Percentiles rank a stretch among this genome's conserved stretches.
These are phyloP conservation scores for Empis livida DNA, from an alignment of 2,888 invertebrate species.

Conservation along the genomic window DNA sequence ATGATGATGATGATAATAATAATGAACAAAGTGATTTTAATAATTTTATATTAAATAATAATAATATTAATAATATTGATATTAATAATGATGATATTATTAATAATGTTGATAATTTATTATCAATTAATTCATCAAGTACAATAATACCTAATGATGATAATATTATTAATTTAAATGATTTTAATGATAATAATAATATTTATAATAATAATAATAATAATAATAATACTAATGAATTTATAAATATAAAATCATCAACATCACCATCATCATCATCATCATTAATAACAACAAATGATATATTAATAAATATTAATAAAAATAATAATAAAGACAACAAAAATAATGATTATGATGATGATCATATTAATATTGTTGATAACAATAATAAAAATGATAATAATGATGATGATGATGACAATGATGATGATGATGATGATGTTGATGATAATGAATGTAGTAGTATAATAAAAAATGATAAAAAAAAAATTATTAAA, in stretches of 20 bases:
- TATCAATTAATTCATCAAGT: background rate
- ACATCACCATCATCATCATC: too few species aligned
- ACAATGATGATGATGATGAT: slow-evolving; percentile 3
- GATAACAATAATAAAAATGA: slow-evolving; percentile 9
- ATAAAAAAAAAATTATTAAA: slow-evolving; percentile 8
- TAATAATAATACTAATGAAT: background rate
- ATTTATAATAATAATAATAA: too few species aligned
- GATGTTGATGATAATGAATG: background rate
- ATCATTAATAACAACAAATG: too few species aligned
- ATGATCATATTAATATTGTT: slow-evolving; percentile 11
- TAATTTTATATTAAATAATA: background rate
- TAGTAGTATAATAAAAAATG: slow-evolving; percentile 6
- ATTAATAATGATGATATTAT: background rate
- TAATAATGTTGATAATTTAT: background rate
- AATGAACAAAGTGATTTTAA: background rate
- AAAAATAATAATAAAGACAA: slow-evolving; percentile 12
- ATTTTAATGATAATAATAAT: background rate
- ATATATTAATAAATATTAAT: too few species aligned
- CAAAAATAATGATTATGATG: slow-evolving; percentile 21
- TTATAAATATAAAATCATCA: slow-evolving; percentile 3
- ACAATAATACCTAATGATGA: background rate
- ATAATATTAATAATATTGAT: background rate
- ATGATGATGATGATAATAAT: background rate
- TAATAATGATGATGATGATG: slow-evolving; percentile 4
- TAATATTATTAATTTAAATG: background rate